phyloP scores from a whole-genome alignment of 2,113 vertebrate genomes.

The Sebastes schlegelii region DNA sequence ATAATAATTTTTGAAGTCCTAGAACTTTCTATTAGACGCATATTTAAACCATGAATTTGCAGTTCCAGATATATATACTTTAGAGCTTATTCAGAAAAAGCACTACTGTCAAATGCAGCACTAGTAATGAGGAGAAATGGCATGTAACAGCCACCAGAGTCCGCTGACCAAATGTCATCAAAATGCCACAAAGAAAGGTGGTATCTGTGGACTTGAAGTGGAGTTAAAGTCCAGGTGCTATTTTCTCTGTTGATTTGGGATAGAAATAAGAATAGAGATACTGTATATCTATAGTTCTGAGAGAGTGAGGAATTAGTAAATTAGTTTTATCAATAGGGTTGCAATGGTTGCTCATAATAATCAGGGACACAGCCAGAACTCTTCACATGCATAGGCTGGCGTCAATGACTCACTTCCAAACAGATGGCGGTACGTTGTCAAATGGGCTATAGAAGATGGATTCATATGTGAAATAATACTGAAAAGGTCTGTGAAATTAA shows the following conservation, averaged over 20 bases:
- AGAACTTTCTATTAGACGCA: not conserved
- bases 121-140: not conserved
- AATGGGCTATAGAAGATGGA: not conserved
- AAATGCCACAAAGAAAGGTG: not conserved
- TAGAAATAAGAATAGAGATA: not conserved
- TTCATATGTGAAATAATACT: not conserved
- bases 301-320: not conserved
- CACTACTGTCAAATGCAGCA: conserved; percentile 12
- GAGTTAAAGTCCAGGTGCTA: not conserved
- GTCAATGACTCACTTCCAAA: not conserved
- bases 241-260: not conserved
- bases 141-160: not conserved
- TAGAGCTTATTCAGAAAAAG: not conserved
- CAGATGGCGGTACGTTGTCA: not conserved
- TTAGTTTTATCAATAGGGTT: not conserved
- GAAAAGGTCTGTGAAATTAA: not conserved
- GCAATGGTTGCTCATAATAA: not conserved
- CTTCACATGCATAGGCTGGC: not conserved
- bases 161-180: not conserved
- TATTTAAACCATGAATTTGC: not conserved
- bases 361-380: not conserved
- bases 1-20: not conserved
- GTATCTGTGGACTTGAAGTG: not conserved
- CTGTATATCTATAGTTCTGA: not conserved
- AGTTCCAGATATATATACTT: not conserved